Conservation (phyloP, 2,113 vertebrate genomes). For the Mus musculus region GRCm39 chr4:68942501-68943000, state of each 20-base stretch:
- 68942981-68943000: neutral
- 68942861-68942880: constrained; percentile 58
- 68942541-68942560: neutral
- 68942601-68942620: too few relatives aligned
- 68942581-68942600: neutral
- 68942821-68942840: neutral
- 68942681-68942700: neutral
- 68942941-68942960: constrained; percentile 77
- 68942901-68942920: constrained; percentile 65
- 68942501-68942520: neutral
- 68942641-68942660: neutral
- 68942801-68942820: neutral
- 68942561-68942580: neutral
- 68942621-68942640: neutral
- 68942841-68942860: neutral
- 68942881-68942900: constrained; percentile 48
- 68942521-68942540: too few relatives aligned
- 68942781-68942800: neutral
- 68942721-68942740: neutral
- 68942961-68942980: constrained; percentile 72
- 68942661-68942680: neutral
- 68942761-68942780: neutral
- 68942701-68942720: accelerated
- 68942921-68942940: constrained; percentile 61
- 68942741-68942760: neutral